A percentile compares a stretch with the other conserved stretches of the same genome.
phyloP scores from a whole-genome alignment of 2,797 vertebrate species.

The Scleropages formosus region DNA sequence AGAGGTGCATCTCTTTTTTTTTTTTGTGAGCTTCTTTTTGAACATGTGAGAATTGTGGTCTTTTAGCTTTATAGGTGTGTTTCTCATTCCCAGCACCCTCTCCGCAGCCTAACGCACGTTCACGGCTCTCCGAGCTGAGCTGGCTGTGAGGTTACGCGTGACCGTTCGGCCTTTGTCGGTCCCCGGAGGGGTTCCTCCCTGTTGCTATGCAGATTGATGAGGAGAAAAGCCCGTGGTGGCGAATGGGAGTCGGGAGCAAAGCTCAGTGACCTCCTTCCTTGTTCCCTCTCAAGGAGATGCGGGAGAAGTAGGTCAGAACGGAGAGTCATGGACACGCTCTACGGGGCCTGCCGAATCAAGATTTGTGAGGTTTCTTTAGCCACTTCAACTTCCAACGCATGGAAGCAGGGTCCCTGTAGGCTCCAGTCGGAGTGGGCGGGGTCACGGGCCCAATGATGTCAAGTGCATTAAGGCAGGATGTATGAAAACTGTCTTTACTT shows the following conservation, averaged over 20 bases:
- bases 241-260: conserved; percentile 11
- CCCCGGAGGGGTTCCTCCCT: conserved; percentile 19
- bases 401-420: not conserved
- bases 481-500: not conserved
- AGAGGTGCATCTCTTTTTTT: not conserved
- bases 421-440: not conserved
- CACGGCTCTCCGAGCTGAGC: not conserved
- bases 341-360: not conserved
- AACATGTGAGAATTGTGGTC: not conserved
- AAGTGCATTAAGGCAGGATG: not conserved
- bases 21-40: not conserved
- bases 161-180: conserved; percentile 11
- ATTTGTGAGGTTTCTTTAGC: not conserved
- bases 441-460: conserved; percentile 5
- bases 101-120: not conserved
- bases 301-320: conserved; percentile 28
- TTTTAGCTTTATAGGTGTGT: not conserved
- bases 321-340: not conserved
- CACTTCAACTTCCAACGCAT: not conserved
- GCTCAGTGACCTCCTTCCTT: conserved; percentile 12
- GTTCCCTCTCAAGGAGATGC: conserved; percentile 6
- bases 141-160: conserved; percentile 1
- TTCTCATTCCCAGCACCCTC: not conserved
- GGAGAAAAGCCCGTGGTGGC: conserved; percentile 21
- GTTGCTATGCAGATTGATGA: conserved; percentile 31